Conservation (phyloP, 1,140 invertebrate genomes). For the Lethrus apterus region DNA sequence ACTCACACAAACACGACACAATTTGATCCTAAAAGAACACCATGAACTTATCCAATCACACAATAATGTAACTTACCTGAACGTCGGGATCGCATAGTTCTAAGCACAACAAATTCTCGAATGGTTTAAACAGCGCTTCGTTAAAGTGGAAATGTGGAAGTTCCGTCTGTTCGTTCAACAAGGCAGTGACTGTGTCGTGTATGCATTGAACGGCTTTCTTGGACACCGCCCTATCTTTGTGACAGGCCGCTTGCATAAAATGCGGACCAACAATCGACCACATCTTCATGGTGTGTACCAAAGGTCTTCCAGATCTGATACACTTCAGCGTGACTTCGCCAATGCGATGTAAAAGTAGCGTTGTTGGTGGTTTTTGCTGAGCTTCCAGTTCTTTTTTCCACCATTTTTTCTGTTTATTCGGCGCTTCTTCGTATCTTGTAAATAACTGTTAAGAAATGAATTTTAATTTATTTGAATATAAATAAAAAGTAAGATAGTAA, state of each 20-base stretch:
- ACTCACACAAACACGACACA: slow-evolving; percentile 89
- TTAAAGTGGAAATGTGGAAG: slow-evolving; percentile 92
- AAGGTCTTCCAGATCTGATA: slow-evolving; percentile 74
- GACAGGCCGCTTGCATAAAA: slow-evolving; percentile 89
- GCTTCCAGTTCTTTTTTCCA: slow-evolving; percentile 48
- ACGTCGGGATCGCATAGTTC: slow-evolving; percentile 88
- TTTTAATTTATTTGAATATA: neutral
- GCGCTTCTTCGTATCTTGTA: slow-evolving; percentile 33
- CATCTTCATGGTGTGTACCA: slow-evolving; percentile 82
- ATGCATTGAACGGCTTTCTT: slow-evolving; percentile 91
- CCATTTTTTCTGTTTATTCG: slow-evolving; percentile 43
- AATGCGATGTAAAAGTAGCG: slow-evolving; percentile 69
- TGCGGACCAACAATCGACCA: slow-evolving; percentile 87
- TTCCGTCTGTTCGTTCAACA: slow-evolving; percentile 84
- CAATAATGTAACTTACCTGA: slow-evolving; percentile 55
- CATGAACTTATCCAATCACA: neutral
- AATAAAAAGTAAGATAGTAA: neutral
- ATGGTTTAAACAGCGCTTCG: slow-evolving; percentile 89
- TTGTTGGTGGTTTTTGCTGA: slow-evolving; percentile 38
- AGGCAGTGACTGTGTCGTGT: slow-evolving; percentile 81
- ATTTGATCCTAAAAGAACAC: slow-evolving; percentile 65
- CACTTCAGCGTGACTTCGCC: slow-evolving; percentile 83
- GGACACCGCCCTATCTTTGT: slow-evolving; percentile 79
- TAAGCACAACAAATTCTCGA: slow-evolving; percentile 87
- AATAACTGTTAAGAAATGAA: slow-evolving; percentile 26